Evolutionary conservation across 2,797 vertebrate genomes (phyloP).

Genomic region (Spinibarbus caldwelli): DNA sequence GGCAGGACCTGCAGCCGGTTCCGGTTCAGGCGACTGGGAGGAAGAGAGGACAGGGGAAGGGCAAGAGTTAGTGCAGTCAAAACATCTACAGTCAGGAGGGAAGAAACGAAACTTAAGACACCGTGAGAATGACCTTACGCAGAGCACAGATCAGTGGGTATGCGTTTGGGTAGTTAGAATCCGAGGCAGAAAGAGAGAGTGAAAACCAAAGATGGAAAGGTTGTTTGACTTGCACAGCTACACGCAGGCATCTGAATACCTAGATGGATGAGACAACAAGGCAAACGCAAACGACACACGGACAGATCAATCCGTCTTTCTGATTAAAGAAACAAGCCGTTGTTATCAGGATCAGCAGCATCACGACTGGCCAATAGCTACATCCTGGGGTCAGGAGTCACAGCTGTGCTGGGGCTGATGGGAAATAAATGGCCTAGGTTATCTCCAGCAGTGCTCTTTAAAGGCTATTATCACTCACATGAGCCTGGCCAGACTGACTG

Average conservation of each 20-base stretch:
- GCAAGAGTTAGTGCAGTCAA: constrained; percentile 52
- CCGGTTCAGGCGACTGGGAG: constrained; percentile 92
- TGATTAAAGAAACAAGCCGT: constrained; percentile 52
- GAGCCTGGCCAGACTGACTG: constrained; percentile 53
- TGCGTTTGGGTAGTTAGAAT: constrained; percentile 40
- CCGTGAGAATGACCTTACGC: constrained; percentile 39
- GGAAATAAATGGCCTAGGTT: constrained; percentile 58
- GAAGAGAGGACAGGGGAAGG: constrained; percentile 47
- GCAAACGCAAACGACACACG: constrained; percentile 47
- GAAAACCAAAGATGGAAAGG: constrained; percentile 47
- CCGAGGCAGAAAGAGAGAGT: constrained; percentile 34
- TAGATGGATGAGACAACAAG: constrained; percentile 66
- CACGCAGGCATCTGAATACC: constrained; percentile 49
- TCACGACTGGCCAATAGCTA: constrained; percentile 36
- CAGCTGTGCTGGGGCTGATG: constrained; percentile 50
- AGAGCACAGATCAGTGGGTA: constrained; percentile 29
- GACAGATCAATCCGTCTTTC: constrained; percentile 54
- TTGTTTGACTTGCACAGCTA: constrained; percentile 48
- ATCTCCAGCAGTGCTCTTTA: constrained; percentile 57
- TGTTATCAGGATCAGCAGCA: constrained; percentile 43
- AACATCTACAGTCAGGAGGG: constrained; percentile 43
- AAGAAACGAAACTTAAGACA: constrained; percentile 40
- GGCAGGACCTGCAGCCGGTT: constrained; percentile 96
- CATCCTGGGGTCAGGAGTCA: constrained; percentile 59
- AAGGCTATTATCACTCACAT: constrained; percentile 52